Evolutionary conservation across 2,113 vertebrate species (phyloP), one percentile per base, ranked within the genome.

Genomic region (Cryptomyrus ogoouensis): DNA sequence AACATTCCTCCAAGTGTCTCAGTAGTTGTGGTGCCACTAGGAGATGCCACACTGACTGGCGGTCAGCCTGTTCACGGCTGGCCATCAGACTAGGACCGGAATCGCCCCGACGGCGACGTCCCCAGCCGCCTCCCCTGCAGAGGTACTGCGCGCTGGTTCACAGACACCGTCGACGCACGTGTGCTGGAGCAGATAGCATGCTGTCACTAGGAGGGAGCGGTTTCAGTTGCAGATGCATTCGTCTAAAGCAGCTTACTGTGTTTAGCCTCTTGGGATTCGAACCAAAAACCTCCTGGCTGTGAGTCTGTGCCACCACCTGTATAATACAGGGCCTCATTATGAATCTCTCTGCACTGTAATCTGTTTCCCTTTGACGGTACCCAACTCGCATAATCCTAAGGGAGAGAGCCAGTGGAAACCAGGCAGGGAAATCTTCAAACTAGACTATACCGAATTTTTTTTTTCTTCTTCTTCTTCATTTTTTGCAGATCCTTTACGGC

Each of bases 61-160:
- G 92, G 95, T 96, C 94, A 92, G 92, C 91, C 90, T 27, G 0
- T 91, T 93, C 19, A 31, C 94, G 93, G 93, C 92, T 91, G 95
- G 92, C 93, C 93, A 90, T 94, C 94, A 92, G 70, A 77, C 35
- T 39, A 93, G 93, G 92, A 93, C 93, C 94, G 93, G 93, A 93
- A 94, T 93, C 92, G 90, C 93, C n/a, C 31, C 21, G 10, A 35
- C 27, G 17, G 13, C 0, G 31, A 42, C 15, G 3, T 80, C 31
- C 35, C 74, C 74, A 21, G 35, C 74, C 5, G 1, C 74, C 13
- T 39, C 31, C 4, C 70, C 74, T 88, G 8, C 21, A 9, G 58
- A 58, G 31, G n/a, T 1, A 27, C 10, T 13, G n/a, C 10, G 3
- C 27, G 3, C 62, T 31, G 62, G 10, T 12, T 70, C n/a, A 13